These are phyloP conservation scores for Whitmania pigra DNA, from an alignment of 1,140 invertebrate genomes.

Conservation along the genomic window DNA sequence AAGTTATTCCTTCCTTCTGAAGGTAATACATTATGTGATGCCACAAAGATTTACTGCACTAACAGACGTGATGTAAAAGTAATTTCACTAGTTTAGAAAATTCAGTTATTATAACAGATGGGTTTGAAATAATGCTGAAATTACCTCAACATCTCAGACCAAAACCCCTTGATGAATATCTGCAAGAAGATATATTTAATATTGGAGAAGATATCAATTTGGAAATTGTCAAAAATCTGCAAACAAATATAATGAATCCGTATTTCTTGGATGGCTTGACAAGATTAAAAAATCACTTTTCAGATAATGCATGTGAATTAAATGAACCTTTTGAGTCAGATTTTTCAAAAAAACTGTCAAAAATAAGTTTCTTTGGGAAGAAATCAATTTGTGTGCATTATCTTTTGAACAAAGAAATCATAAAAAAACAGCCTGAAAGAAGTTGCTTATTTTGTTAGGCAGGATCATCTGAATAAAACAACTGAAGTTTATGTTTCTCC, in stretches of 20 bases:
- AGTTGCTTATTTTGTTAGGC: too few relatives aligned
- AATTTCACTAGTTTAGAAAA: background rate
- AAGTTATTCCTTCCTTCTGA: constrained; percentile 2
- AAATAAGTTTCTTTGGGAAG: background rate
- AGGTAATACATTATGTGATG: background rate
- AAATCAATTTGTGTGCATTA: background rate
- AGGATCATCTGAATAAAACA: too few relatives aligned
- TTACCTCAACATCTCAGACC: background rate
- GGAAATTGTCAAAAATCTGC: background rate
- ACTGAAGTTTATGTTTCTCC: background rate
- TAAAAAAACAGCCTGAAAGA: too few relatives aligned
- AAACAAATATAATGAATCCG: background rate
- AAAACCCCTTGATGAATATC: background rate
- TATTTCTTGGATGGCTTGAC: background rate
- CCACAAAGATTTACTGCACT: background rate
- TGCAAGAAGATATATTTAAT: background rate
- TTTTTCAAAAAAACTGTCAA: background rate
- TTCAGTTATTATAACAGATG: background rate
- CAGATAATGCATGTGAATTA: too few relatives aligned
- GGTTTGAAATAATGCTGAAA: background rate
- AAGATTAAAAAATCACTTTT: background rate
- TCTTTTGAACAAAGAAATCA: too few relatives aligned
- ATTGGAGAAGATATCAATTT: background rate
- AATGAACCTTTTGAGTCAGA: background rate
- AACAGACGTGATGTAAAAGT: background rate